A percentile compares a stretch with the other conserved stretches of the same genome.
phyloP scores from a whole-genome alignment of 2,888 invertebrate species.

The Aleiodes leptofemur region DNA sequence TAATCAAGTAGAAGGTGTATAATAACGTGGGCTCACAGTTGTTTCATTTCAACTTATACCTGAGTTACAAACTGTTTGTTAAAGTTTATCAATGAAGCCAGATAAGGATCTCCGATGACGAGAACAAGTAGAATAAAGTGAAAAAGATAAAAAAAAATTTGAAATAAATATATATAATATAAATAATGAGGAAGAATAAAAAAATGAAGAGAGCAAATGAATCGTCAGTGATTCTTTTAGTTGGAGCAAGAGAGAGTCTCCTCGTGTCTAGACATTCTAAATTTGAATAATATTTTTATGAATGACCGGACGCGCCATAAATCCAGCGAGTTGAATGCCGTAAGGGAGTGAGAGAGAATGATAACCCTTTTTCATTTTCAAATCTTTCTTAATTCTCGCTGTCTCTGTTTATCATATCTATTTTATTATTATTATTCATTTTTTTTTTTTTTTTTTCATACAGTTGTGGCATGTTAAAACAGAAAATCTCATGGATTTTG shows the following conservation, averaged over 20 bases:
- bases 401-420: constrained; percentile 22
- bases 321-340: constrained; percentile 58
- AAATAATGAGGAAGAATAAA: constrained; percentile 30
- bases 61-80: constrained; percentile 25
- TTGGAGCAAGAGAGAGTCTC: constrained; percentile 17
- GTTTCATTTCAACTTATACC: background rate
- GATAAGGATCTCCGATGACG: constrained; percentile 46
- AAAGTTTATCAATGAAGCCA: constrained; percentile 44
- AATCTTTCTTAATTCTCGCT: constrained; percentile 30
- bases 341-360: constrained; percentile 25
- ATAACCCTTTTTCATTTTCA: constrained; percentile 35
- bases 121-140: constrained; percentile 47
- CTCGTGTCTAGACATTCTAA: constrained; percentile 72
- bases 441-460: constrained; percentile 25
- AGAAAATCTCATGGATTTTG: constrained; percentile 49
- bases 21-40: constrained; percentile 4
- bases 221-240: constrained; percentile 38
- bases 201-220: constrained; percentile 39
- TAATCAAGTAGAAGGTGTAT: constrained; percentile 22
- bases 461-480: constrained; percentile 40
- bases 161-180: constrained; percentile 27
- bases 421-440: no score
- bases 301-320: constrained; percentile 73
- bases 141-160: constrained; percentile 34
- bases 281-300: constrained; percentile 75